Percentiles rank a stretch among this genome's conserved stretches.
phyloP scores from a whole-genome alignment of 2,888 invertebrate genomes.

The Anthophora plumipes region DNA sequence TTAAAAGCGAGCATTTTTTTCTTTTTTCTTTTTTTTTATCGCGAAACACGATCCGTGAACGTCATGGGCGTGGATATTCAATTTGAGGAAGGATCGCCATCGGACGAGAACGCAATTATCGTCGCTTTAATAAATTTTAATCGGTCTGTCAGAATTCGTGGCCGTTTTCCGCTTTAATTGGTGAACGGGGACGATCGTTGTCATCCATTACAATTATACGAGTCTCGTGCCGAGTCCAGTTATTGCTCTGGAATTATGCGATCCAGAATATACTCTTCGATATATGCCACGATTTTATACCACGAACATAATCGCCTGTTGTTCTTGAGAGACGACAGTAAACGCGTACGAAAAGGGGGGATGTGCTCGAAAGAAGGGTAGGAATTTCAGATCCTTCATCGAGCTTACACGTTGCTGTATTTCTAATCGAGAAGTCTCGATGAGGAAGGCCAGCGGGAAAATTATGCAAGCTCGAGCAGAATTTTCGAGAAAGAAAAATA shows the following conservation, averaged over 20 bases:
- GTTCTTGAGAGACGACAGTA: not conserved
- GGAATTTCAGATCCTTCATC: too few species aligned
- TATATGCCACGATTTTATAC: too few species aligned
- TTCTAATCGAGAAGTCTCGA: not conserved
- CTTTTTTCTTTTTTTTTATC: not conserved
- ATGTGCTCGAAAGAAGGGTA: not conserved
- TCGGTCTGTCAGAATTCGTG: constrained; percentile 11
- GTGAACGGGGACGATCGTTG: not conserved
- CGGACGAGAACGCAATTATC: constrained; percentile 23
- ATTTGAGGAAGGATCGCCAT: constrained; percentile 16
- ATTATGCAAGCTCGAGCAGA: constrained; percentile 46
- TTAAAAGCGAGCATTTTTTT: constrained; percentile 29
- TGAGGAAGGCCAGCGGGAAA: not conserved
- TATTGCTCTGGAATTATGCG: constrained; percentile 4
- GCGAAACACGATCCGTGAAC: constrained; percentile 1
- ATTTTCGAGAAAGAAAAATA: constrained; percentile 22
- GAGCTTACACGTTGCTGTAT: too few species aligned
- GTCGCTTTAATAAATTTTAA: constrained; percentile 40
- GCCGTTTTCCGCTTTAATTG: constrained; percentile 17
- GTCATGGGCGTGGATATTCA: constrained; percentile 23
- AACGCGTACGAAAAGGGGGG: not conserved
- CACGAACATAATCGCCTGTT: not conserved
- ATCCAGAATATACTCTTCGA: not conserved
- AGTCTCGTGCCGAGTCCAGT: not conserved
- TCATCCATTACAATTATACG: constrained; percentile 35